Conservation (phyloP, 2,888 invertebrate genomes). For the Monoplex corrugatus region DNA sequence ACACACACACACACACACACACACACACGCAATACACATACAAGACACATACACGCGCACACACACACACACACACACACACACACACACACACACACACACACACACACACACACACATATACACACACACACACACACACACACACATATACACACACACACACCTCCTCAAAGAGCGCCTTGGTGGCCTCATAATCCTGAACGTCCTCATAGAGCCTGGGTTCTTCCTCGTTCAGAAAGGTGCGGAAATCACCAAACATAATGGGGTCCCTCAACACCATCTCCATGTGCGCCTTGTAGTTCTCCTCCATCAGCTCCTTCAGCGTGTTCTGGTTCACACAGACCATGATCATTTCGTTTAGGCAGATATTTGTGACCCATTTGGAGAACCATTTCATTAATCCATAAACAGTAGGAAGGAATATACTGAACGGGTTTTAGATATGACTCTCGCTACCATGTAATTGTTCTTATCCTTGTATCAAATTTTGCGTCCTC, state of each 20-base stretch:
- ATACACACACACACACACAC: slow-evolving; percentile 32
- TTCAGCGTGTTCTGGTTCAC: slow-evolving; percentile 37
- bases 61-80: slow-evolving; percentile 26
- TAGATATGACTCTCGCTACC: no score
- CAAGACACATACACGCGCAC: neutral
- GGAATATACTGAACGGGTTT: no score
- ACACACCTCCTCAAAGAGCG: slow-evolving; percentile 90
- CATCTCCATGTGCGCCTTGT: slow-evolving; percentile 84
- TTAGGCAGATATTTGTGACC: neutral
- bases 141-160: slow-evolving; percentile 16
- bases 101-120: neutral
- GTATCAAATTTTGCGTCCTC: no score
- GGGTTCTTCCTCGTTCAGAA: slow-evolving; percentile 89
- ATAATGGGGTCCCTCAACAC: slow-evolving; percentile 90
- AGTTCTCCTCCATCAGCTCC: slow-evolving; percentile 81
- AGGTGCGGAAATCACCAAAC: slow-evolving; percentile 93
- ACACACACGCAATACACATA: neutral
- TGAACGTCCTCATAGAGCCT: slow-evolving; percentile 92
- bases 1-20: neutral
- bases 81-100: slow-evolving; percentile 36
- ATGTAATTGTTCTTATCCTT: no score
- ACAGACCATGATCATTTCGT: no score
- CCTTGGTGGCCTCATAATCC: slow-evolving; percentile 92
- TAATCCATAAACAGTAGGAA: no score
- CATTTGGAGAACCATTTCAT: no score